phyloP scores from a whole-genome alignment of 2,113 vertebrate species.

The Ictalurus furcatus region DNA sequence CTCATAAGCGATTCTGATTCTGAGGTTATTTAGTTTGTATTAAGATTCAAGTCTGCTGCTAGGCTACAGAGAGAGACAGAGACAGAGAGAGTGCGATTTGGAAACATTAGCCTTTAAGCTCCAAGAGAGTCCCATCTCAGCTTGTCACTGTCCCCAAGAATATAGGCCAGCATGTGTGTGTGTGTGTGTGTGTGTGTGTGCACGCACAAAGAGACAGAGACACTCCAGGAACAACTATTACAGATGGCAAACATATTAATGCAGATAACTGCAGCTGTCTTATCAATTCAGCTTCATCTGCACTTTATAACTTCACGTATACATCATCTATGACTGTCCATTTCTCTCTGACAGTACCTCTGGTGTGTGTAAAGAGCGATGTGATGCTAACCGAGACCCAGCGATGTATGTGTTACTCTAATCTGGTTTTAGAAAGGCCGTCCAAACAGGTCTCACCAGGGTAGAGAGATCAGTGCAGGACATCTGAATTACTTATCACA shows the following conservation, averaged over 20 bases:
- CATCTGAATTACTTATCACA: not conserved
- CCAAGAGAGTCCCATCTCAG: conserved; percentile 18
- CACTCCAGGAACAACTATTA: not conserved
- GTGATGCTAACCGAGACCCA: not conserved
- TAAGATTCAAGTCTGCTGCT: conserved; percentile 5
- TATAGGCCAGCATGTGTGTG: conserved; percentile 41
- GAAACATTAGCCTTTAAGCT: conserved; percentile 42
- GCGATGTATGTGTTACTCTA: not conserved
- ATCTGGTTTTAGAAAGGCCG: conserved; percentile 20
- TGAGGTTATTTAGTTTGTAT: conserved; percentile 19
- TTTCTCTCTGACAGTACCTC: not conserved
- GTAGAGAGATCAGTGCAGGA: not conserved
- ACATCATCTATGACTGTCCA: not conserved
- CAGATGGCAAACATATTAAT: not conserved
- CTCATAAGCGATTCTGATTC: not conserved
- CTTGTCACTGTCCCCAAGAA: conserved; percentile 35
- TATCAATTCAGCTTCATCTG: not conserved
- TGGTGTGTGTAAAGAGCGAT: not conserved
- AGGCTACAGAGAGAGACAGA: not conserved
- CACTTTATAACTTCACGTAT: not conserved
- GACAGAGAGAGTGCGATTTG: conserved; percentile 13
- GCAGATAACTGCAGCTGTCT: not conserved
- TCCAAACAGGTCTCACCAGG: conserved; percentile 18
- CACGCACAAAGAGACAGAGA: not conserved
- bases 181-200: conserved; percentile 3